phyloP scores from a whole-genome alignment of 2,113 vertebrate genomes.

The Athene noctua region DNA sequence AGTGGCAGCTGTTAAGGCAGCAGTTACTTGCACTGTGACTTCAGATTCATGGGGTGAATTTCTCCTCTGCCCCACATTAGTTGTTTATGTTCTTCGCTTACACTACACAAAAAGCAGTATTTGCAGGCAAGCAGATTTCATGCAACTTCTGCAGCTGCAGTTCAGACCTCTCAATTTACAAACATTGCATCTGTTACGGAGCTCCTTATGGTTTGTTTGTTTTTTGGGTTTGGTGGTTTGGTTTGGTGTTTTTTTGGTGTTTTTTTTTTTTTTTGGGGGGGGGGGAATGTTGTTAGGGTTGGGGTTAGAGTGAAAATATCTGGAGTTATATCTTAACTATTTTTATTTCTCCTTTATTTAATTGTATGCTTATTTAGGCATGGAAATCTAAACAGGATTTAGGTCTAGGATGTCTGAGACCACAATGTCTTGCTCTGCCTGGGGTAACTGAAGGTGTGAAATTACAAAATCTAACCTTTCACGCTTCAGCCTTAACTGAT shows the following conservation, averaged over 20 bases:
- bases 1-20: not conserved
- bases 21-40: not conserved
- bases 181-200: not conserved
- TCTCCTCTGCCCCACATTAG: not conserved
- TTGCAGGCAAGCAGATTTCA: not conserved
- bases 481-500: not conserved
- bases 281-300: too few species aligned
- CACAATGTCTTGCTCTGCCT: not conserved
- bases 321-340: not conserved
- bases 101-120: not conserved
- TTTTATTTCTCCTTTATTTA: not conserved
- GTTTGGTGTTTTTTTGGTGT: not conserved
- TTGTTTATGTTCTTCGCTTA: not conserved
- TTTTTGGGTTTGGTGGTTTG: not conserved
- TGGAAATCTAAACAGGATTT: not conserved
- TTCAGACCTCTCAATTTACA: not conserved
- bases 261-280: too few species aligned
- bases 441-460: slow-evolving; percentile 5
- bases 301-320: not conserved
- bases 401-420: not conserved
- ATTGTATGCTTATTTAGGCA: slow-evolving; percentile 20
- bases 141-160: not conserved
- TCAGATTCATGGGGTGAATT: not conserved
- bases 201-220: not conserved
- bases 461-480: not conserved